A percentile compares a stretch with the other conserved stretches of the same genome.
Conservation (phyloP, 2,113 vertebrate species). For the Oenanthe melanoleuca region DNA sequence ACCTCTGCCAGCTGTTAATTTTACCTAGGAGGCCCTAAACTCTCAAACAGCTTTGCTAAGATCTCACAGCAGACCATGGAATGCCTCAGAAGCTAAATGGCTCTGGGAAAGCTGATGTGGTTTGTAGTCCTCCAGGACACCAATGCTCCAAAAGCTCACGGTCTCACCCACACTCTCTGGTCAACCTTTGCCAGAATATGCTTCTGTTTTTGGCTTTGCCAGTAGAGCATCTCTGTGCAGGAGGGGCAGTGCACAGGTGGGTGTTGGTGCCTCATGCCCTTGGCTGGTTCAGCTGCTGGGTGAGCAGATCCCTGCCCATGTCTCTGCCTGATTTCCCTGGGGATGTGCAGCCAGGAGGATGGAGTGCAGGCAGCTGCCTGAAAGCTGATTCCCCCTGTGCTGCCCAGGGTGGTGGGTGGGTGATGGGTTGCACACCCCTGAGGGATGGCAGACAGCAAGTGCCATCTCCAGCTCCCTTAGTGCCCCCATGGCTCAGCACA, state of each 20-base stretch:
- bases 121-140: neutral
- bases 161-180: accelerated
- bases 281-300: neutral
- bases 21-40: neutral
- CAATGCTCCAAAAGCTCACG: neutral
- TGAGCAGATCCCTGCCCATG: neutral
- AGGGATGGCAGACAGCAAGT: neutral
- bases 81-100: neutral
- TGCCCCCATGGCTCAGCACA: accelerated
- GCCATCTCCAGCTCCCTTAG: neutral
- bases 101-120: neutral
- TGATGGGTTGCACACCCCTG: neutral
- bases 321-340: neutral
- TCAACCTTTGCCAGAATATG: neutral
- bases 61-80: neutral
- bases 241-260: neutral
- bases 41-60: neutral
- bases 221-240: neutral
- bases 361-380: neutral
- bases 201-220: neutral
- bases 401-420: neutral
- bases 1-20: neutral
- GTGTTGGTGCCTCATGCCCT: neutral
- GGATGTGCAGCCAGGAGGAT: neutral
- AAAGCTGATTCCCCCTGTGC: neutral